Base-by-base conservation (phyloP, 2,888 invertebrate species). In the Operophtera brumata region DNA sequence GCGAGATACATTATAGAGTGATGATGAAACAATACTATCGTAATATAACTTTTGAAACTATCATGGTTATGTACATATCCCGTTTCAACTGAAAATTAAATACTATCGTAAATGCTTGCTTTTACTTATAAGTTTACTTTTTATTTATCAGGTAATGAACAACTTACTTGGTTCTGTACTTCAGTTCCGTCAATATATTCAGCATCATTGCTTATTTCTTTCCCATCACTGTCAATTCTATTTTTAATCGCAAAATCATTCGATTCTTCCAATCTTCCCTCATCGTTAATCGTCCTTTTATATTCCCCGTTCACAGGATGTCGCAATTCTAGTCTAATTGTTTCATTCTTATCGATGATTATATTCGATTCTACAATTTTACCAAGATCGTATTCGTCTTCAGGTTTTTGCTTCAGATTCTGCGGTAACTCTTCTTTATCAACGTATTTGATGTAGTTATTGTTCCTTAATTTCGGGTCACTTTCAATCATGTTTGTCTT, bases 291-390 rank as follows among this genome's bases (percentile, higher is more conserved):
- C 14, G 47, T 53, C 28, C 52, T 45, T 37, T 66, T 64, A 54
- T 66, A 69, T 52, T 67, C 66, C 20, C 57, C 57, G 50, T 65
- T 70, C 14, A 64, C 70, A 7, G 78, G 71, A 53, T 80, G 73
- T 51, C 86, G 72, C 44, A 86, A 57, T 59, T 84, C 83, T 10
- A 88, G 62, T 50, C 86, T 66, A 40, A 84, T 82, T 2, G 82
- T 80, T 63, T 80, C 84, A 6, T 78, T 70, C 62, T 82, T 84
- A 64, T 82, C 82, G 59, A 81, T 78, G 60, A 77, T 78, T 50
- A 82, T 82, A 65, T 80, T 83, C 52, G 85, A 76, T 73, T 84
- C 82, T 1, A 82, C 76, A 3, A 78, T 74, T 26, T 77, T 73
- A 64, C 77, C 72, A 50, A 77, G 71, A 61, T 77, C 73, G 34